Conservation (phyloP, 2,888 invertebrate species). For the Plemyria rubiginata region DNA sequence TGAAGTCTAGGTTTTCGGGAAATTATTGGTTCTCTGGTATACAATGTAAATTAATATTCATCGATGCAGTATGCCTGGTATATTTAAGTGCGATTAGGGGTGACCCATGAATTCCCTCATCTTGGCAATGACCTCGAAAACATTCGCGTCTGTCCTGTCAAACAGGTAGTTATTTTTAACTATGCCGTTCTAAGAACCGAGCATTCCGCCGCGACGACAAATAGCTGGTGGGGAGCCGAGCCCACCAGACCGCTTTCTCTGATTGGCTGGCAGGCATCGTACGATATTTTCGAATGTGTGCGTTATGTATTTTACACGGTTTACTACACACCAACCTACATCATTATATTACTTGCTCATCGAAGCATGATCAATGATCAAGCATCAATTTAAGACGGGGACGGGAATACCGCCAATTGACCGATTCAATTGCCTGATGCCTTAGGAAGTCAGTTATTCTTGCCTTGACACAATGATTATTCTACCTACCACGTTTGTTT, state of each 20-base stretch:
- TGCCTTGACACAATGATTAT: slow-evolving; percentile 66
- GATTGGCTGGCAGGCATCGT: slow-evolving; percentile 77
- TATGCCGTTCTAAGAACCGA: slow-evolving; percentile 74
- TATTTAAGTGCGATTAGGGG: neutral
- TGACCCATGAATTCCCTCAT: slow-evolving; percentile 43
- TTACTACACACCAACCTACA: slow-evolving; percentile 39
- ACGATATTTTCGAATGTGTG: slow-evolving; percentile 76
- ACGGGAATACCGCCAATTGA: slow-evolving; percentile 59
- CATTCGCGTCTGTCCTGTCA: slow-evolving; percentile 64
- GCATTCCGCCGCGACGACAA: slow-evolving; percentile 65
- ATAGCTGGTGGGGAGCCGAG: slow-evolving; percentile 77
- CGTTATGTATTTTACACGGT: slow-evolving; percentile 51
- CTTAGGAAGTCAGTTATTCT: slow-evolving; percentile 71
- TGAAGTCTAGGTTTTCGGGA: too few relatives aligned
- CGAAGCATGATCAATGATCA: slow-evolving; percentile 72
- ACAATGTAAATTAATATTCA: too few relatives aligned
- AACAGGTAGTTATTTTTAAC: slow-evolving; percentile 82
- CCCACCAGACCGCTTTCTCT: slow-evolving; percentile 69
- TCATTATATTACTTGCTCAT: slow-evolving; percentile 58
- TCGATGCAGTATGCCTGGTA: neutral
- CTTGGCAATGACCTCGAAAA: slow-evolving; percentile 71
- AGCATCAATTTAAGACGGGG: slow-evolving; percentile 70
- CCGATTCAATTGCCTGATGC: slow-evolving; percentile 75
- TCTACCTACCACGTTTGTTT: slow-evolving; percentile 51
- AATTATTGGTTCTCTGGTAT: too few relatives aligned